phyloP scores from a whole-genome alignment of 2,888 invertebrate genomes.

The Dorcus parallelipipedus region DNA sequence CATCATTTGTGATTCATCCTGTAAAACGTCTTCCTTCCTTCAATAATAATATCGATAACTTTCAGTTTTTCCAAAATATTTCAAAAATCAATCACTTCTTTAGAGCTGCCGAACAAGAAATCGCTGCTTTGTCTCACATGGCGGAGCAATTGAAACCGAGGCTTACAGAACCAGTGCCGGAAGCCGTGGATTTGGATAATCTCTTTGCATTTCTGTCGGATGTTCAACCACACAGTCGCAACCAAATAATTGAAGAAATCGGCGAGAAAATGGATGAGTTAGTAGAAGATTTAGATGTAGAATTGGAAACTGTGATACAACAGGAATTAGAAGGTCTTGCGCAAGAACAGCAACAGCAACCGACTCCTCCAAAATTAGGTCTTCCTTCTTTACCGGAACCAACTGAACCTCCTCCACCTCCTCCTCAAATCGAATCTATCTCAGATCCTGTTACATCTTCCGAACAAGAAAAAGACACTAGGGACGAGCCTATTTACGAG shows the following conservation, averaged over 20 bases:
- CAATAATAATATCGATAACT: no score
- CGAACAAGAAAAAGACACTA: conserved; percentile 25
- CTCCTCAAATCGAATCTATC: conserved; percentile 27
- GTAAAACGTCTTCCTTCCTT: no score
- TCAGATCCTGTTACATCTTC: conserved; percentile 26
- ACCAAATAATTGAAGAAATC: conserved; percentile 73
- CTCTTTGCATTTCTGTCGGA: conserved; percentile 87
- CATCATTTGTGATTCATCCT: no score
- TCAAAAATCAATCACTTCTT: conserved; percentile 31
- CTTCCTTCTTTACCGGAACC: conserved; percentile 72
- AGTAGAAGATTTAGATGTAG: conserved; percentile 77
- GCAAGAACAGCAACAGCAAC: conserved; percentile 43
- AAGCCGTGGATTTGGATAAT: conserved; percentile 84
- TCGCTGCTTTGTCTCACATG: conserved; percentile 68
- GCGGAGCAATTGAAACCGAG: conserved; percentile 68
- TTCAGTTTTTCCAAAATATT: no score
- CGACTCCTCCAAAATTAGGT: conserved; percentile 52
- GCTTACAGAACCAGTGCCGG: conserved; percentile 52
- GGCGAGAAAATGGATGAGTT: conserved; percentile 81
- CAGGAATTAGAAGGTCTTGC: conserved; percentile 58
- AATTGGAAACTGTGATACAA: conserved; percentile 65
- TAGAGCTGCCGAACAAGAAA: conserved; percentile 66
- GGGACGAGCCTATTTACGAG: conserved; percentile 79
- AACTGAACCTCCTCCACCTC: conserved; percentile 53
- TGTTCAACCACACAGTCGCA: conserved; percentile 54